A percentile compares a stretch with the other conserved stretches of the same genome.
These are phyloP conservation scores for Caenorhabditis zanzibari DNA, from an alignment of 2,888 invertebrate species.

Conservation along the genomic window DNA sequence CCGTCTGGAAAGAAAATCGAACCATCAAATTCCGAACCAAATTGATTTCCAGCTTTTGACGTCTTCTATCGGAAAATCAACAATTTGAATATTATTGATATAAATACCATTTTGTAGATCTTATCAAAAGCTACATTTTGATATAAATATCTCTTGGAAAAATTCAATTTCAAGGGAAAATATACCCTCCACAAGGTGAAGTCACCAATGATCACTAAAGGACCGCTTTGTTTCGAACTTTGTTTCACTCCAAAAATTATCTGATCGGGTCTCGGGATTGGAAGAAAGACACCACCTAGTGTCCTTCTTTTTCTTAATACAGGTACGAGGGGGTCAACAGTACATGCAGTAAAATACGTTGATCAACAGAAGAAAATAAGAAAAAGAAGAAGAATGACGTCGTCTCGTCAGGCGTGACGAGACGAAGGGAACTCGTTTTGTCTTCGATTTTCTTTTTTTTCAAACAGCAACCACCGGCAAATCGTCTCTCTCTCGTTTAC, in stretches of 20 bases:
- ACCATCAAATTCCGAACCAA: too few relatives aligned
- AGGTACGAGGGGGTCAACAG: conserved; percentile 16
- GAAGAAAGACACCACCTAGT: background rate
- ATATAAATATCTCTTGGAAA: too few relatives aligned
- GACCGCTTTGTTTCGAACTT: too few relatives aligned
- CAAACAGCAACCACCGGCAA: conserved; percentile 8
- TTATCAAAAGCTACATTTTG: too few relatives aligned
- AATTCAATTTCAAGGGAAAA: too few relatives aligned
- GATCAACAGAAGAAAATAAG: conserved; percentile 1
- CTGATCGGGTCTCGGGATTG: conserved; percentile 15
- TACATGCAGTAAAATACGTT: conserved; percentile 9
- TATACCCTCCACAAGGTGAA: too few relatives aligned
- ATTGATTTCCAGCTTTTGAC: too few relatives aligned
- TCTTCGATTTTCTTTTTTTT: background rate
- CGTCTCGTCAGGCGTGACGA: conserved; percentile 34
- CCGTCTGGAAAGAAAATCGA: too few relatives aligned
- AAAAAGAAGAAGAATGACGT: conserved; percentile 42
- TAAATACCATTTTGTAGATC: too few relatives aligned
- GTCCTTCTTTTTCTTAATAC: background rate
- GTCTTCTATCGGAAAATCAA: too few relatives aligned
- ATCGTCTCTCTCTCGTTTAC: conserved; percentile 2
- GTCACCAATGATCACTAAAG: background rate
- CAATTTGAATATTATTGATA: too few relatives aligned
- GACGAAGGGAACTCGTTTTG: conserved; percentile 33
- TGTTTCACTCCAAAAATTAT: background rate